Evolutionary conservation across 92 coral and sea anemone species (phyloP).

Genomic region (Isaurus tuberculatus): DNA sequence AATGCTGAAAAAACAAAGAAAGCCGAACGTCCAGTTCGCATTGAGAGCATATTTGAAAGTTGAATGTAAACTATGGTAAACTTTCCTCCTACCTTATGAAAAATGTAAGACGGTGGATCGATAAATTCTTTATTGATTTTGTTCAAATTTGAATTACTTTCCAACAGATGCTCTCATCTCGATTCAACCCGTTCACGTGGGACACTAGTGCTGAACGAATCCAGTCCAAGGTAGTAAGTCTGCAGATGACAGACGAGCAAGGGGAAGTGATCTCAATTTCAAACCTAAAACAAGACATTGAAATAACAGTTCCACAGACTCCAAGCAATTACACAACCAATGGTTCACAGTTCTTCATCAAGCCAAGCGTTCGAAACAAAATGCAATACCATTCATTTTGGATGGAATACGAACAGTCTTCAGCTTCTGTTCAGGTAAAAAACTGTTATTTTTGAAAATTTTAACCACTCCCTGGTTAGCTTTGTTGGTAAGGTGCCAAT

Average conservation of each 20-base stretch:
- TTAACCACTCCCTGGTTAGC: not conserved
- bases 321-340: not conserved
- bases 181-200: conserved; percentile 84
- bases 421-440: conserved; percentile 52
- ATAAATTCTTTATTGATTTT: not conserved
- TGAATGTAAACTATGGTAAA: too few relatives aligned
- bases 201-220: conserved; percentile 63
- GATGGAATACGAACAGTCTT: conserved; percentile 45
- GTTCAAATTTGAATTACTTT: not conserved
- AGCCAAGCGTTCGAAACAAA: conserved; percentile 56
- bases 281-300: conserved; percentile 65
- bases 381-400: conserved; percentile 69
- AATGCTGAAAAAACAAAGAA: too few relatives aligned
- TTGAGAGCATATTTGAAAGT: too few relatives aligned
- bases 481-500: too few relatives aligned
- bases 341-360: conserved; percentile 54
- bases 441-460: not conserved
- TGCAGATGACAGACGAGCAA: conserved; percentile 61
- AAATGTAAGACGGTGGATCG: too few relatives aligned
- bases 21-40: too few relatives aligned
- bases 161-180: conserved; percentile 57
- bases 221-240: conserved; percentile 60
- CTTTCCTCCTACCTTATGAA: too few relatives aligned
- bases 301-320: conserved; percentile 54
- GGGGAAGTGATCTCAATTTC: conserved; percentile 51